Percentiles rank a stretch among this genome's conserved stretches.
Evolutionary conservation across 2,888 invertebrate genomes (phyloP).

Genomic region (Torymus aiolomorphi): DNA sequence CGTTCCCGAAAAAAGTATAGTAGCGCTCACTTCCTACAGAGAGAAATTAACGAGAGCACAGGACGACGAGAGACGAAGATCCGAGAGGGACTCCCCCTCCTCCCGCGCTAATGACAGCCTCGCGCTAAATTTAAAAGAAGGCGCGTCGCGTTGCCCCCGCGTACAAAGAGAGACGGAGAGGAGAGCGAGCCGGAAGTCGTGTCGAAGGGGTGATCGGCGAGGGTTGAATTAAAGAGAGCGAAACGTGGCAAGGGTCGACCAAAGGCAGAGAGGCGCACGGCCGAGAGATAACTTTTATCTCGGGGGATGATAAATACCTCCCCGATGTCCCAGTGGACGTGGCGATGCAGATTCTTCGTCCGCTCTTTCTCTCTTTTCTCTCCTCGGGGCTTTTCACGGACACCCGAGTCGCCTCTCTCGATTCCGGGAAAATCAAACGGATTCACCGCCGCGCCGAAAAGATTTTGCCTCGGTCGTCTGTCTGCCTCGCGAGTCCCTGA

Average conservation of each 20-base stretch:
- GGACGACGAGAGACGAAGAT: too few relatives aligned
- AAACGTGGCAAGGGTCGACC: background rate
- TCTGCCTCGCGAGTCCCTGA: too few relatives aligned
- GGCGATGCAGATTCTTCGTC: conserved; percentile 9
- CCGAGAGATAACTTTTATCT: conserved; percentile 59
- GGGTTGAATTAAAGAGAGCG: conserved; percentile 37
- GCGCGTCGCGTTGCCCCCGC: background rate
- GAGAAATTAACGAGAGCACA: too few relatives aligned
- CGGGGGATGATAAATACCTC: conserved; percentile 59
- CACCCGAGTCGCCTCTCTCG: background rate
- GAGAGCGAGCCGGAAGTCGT: too few relatives aligned
- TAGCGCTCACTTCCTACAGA: too few relatives aligned
- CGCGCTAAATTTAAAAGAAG: conserved; percentile 43
- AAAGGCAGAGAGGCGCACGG: conserved; percentile 2
- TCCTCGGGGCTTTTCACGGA: conserved; percentile 6
- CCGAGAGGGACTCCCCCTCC: too few relatives aligned
- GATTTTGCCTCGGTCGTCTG: background rate
- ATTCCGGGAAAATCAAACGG: conserved; percentile 30
- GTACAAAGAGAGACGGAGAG: background rate
- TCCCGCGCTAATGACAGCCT: too few relatives aligned
- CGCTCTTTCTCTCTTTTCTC: too few relatives aligned
- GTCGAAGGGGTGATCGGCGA: conserved; percentile 27
- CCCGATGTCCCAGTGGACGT: conserved; percentile 10
- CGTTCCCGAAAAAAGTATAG: too few relatives aligned
- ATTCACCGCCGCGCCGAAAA: background rate